Evolutionary conservation across 1,140 invertebrate species (phyloP).

Genomic region (Sycophila sp.): DNA sequence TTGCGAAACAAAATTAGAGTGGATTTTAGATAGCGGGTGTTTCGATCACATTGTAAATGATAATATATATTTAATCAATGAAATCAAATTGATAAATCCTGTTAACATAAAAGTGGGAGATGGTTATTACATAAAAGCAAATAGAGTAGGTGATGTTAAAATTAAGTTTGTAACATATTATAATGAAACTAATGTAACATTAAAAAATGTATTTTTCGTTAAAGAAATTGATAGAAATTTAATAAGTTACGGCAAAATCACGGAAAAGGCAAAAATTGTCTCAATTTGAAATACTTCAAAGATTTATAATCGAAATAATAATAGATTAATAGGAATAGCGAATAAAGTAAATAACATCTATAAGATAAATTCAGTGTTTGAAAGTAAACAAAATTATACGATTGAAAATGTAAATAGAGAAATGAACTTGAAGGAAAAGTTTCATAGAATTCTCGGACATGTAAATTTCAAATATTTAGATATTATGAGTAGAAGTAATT

Average conservation of each 20-base stretch:
- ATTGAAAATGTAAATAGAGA: not conserved
- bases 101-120: not conserved
- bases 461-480: constrained; percentile 17
- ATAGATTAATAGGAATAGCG: constrained; percentile 33
- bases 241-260: not conserved
- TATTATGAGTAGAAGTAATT: constrained; percentile 1
- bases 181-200: not conserved
- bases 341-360: constrained; percentile 15
- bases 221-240: not conserved
- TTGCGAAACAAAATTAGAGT: constrained; percentile 18
- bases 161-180: no score
- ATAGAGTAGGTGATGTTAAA: no score
- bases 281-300: constrained; percentile 29
- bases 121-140: no score
- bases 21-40: constrained; percentile 9
- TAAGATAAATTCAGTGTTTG: constrained; percentile 10
- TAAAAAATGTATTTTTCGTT: constrained; percentile 11
- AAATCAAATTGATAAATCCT: not conserved
- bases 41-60: not conserved
- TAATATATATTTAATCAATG: not conserved
- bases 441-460: constrained; percentile 6
- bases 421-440: not conserved
- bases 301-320: constrained; percentile 31
- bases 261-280: constrained; percentile 35
- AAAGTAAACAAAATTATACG: not conserved